Conservation (phyloP, 2,797 vertebrate genomes). For the Alosa sapidissima region DNA sequence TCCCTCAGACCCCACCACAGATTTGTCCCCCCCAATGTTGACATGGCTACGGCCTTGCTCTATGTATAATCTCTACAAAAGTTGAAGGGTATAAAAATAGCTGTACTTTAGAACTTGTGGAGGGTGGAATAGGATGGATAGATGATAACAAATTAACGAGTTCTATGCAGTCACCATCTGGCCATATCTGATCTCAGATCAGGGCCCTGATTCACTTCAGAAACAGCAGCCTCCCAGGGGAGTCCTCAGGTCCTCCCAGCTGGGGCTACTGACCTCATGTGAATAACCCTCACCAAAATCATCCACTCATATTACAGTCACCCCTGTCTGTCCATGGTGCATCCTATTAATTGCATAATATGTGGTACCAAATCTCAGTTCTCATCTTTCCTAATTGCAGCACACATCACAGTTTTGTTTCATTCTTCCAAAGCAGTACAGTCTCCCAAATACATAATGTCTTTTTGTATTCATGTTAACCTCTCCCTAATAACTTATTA, state of each 20-base stretch:
- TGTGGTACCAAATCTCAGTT: not conserved
- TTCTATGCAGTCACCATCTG: not conserved
- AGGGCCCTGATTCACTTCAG: not conserved
- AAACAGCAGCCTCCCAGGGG: not conserved
- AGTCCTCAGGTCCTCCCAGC: not conserved
- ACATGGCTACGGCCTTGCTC: too few relatives aligned
- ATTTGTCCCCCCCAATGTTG: too few relatives aligned
- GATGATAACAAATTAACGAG: not conserved
- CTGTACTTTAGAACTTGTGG: too few relatives aligned
- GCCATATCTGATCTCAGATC: not conserved
- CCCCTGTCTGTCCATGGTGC: not conserved
- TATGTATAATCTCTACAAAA: too few relatives aligned
- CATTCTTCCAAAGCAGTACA: not conserved
- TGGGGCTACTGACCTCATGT: not conserved
- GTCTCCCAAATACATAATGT: conserved; percentile 1
- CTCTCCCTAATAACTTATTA: conserved; percentile 56
- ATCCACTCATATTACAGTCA: not conserved
- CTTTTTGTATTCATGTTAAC: conserved; percentile 17
- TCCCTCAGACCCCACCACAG: too few relatives aligned
- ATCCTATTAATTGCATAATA: not conserved
- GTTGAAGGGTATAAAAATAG: too few relatives aligned
- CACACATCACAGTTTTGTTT: not conserved
- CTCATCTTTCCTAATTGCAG: not conserved
- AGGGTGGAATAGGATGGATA: not conserved
- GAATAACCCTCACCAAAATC: not conserved